phyloP scores from a whole-genome alignment of 2,113 vertebrate genomes.

The Colius striatus region DNA sequence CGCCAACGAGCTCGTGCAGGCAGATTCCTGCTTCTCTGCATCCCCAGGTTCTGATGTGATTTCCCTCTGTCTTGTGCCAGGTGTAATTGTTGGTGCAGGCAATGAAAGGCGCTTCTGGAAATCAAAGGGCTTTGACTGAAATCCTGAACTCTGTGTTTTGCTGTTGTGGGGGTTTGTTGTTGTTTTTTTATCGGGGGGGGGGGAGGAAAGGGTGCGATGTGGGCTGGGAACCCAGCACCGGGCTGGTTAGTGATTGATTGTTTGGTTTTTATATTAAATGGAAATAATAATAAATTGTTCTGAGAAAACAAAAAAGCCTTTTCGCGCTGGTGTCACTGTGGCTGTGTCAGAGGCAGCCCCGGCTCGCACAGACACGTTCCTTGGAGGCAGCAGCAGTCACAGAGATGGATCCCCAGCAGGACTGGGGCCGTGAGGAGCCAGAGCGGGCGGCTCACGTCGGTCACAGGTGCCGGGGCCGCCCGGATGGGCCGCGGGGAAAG shows the following conservation, averaged over 20 bases:
- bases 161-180: not conserved
- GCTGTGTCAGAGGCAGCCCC: accelerated
- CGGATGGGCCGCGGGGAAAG: not conserved
- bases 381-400: not conserved
- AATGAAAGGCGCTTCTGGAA: not conserved
- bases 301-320: not conserved
- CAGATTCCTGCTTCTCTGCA: not conserved
- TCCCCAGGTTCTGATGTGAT: not conserved
- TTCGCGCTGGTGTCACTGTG: not conserved
- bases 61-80: not conserved
- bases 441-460: not conserved
- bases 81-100: not conserved
- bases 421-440: accelerated
- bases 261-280: conserved; percentile 45
- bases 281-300: conserved; percentile 50
- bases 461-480: accelerated
- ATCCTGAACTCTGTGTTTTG: not conserved
- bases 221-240: not conserved
- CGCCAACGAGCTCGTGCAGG: not conserved
- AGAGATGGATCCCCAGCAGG: accelerated
- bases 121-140: conserved; percentile 10
- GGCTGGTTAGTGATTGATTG: not conserved
- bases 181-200: not conserved
- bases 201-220: not conserved
- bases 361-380: no score